Evolutionary conservation across 2,797 vertebrate species (phyloP).

Genomic region (Typhlichthys subterraneus): DNA sequence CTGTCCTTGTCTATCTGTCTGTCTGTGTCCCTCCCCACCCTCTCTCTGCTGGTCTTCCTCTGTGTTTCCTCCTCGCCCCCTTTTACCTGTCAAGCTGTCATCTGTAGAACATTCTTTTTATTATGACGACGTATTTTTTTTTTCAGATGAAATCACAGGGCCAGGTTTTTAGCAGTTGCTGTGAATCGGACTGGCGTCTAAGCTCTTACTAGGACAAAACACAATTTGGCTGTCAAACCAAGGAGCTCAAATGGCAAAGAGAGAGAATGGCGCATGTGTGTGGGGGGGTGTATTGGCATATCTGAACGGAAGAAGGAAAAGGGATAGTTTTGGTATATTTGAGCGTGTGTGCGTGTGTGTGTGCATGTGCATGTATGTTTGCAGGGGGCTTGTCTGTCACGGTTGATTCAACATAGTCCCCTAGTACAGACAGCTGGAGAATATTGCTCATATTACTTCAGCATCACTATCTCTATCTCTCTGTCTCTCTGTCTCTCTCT

Average conservation of each 20-base stretch:
- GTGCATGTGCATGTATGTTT: slow-evolving; percentile 18
- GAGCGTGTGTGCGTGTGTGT: slow-evolving; percentile 7
- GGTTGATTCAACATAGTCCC: slow-evolving; percentile 75
- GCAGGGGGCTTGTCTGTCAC: slow-evolving; percentile 46
- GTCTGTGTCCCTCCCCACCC: slow-evolving; percentile 5
- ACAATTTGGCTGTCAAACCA: slow-evolving; percentile 81
- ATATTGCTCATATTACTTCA: slow-evolving; percentile 75
- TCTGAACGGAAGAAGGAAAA: slow-evolving; percentile 47
- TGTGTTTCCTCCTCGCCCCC: slow-evolving; percentile 29
- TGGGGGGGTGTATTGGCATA: slow-evolving; percentile 43
- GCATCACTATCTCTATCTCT: slow-evolving; percentile 54
- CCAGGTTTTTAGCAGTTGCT: slow-evolving; percentile 55
- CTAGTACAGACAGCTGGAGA: slow-evolving; percentile 68
- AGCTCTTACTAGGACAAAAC: slow-evolving; percentile 77
- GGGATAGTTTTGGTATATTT: slow-evolving; percentile 9
- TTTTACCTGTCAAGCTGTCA: slow-evolving; percentile 55
- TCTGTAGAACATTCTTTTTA: slow-evolving; percentile 37
- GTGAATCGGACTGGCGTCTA: slow-evolving; percentile 70
- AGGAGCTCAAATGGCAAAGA: slow-evolving; percentile 63
- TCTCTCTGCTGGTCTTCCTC: slow-evolving; percentile 36
- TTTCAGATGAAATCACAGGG: slow-evolving; percentile 56
- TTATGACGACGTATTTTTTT: slow-evolving; percentile 4
- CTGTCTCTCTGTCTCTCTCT: too few species aligned
- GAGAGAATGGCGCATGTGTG: slow-evolving; percentile 18
- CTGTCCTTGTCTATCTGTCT: background rate